Evolutionary conservation across 2,888 invertebrate species (phyloP), one percentile per base, ranked within the genome.

Genomic region (Sarcophaga carnaria): DNA sequence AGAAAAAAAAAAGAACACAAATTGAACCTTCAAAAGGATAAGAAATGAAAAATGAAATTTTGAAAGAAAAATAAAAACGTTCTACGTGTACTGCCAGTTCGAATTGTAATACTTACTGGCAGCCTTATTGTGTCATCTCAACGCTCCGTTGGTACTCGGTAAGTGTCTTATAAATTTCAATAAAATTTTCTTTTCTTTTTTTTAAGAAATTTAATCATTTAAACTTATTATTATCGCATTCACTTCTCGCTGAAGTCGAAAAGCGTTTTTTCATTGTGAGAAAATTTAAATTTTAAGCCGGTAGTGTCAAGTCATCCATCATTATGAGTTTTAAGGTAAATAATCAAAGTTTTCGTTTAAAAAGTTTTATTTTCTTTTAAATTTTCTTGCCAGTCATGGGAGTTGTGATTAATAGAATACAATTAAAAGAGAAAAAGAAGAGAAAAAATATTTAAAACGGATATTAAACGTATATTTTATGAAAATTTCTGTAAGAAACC

Each of bases 251-350:
- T 27, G 37, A 37, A 6, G 8, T 1, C 8, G 37, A 37, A 37
- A 8, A 37, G 8, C 37, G 8, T 8, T 37, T 8, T 25, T 25
- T 25, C 3, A 0, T 25, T 54, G 54, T 14, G 54, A 14, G 54
- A 54, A 17, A 54, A 17, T 54, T 54, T 54, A 54, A 66, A 14
- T 17, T 54, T 66, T 25, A 59, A 37, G 67, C 27, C 6, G 14
- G 22, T 27, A 59, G 27, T 66, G 60, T 72, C 60, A 72, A 72
- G 60, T 72, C 72, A 60, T 60, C 25, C 37, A 12, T 20, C 59
- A 54, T 71, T 25, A 59, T 27, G n/a, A 17, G 12, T 14, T 60
- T 72, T 37, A 37, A 72, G n/a, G 37, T 72, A 72, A 72, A 72
- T 72, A 72, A 70, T 54, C 54, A 60, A 72, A 60, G 37, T 60